These are phyloP conservation scores for Drosophila nikananu DNA, from an alignment of 1,140 invertebrate genomes.

Conservation along the genomic window DNA sequence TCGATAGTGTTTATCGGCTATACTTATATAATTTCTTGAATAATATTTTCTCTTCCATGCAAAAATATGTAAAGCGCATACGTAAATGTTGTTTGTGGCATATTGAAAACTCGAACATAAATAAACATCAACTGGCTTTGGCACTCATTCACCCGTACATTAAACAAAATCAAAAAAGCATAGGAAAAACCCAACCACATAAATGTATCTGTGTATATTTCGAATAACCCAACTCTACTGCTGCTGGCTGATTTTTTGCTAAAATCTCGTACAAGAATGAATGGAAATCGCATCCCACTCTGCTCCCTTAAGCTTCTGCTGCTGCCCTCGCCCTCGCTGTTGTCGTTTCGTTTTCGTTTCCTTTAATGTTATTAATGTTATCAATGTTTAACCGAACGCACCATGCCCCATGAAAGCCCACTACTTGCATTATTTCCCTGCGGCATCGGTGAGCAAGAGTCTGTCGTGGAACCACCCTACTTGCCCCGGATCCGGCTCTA, in stretches of 20 bases:
- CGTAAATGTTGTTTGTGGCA: constrained; percentile 75
- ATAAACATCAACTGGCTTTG: constrained; percentile 61
- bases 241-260: constrained; percentile 25
- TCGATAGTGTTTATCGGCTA: constrained; percentile 4
- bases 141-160: constrained; percentile 46
- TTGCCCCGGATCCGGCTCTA: constrained; percentile 37
- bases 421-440: constrained; percentile 37
- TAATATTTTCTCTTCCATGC: constrained; percentile 30
- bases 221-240: constrained; percentile 40
- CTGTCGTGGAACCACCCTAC: constrained; percentile 9
- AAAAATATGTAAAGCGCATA: constrained; percentile 53
- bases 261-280: constrained; percentile 11
- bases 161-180: neutral
- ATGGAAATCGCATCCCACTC: constrained; percentile 23
- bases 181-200: constrained; percentile 14
- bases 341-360: constrained; percentile 43
- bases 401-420: constrained; percentile 20
- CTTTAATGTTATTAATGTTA: constrained; percentile 68
- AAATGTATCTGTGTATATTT: constrained; percentile 46
- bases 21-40: constrained; percentile 1
- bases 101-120: constrained; percentile 36
- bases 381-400: constrained; percentile 68
- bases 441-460: constrained; percentile 11
- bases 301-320: constrained; percentile 27
- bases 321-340: constrained; percentile 37